Conservation (phyloP, 2,888 invertebrate genomes). For the Ormia ochracea region DNA sequence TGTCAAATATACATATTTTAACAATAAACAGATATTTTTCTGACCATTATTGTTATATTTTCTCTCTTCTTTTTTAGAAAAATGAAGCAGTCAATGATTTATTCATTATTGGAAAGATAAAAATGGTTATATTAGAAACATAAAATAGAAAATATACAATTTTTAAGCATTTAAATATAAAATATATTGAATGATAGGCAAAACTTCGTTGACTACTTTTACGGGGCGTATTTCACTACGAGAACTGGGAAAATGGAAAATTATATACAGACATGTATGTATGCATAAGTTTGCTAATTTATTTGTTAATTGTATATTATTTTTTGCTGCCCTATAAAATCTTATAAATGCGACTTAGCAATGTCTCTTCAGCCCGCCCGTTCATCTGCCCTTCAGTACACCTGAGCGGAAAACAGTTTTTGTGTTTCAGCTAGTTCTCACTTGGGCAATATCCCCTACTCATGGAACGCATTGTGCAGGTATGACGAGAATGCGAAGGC, state of each 20-base stretch:
- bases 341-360: no score
- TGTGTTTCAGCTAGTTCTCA: no score
- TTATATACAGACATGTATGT: no score
- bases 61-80: background rate
- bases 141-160: background rate
- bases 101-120: constrained; percentile 17
- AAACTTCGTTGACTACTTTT: background rate
- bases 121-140: background rate
- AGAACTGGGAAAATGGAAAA: background rate
- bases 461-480: no score
- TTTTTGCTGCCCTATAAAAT: no score
- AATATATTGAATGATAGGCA: background rate
- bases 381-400: no score
- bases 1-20: constrained; percentile 19
- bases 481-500: no score
- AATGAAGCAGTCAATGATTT: constrained; percentile 25
- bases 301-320: no score
- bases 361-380: no score
- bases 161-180: background rate
- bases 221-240: constrained; percentile 44
- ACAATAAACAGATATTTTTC: constrained; percentile 27
- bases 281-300: no score
- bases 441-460: no score
- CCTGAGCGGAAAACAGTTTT: no score
- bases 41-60: background rate